Base-by-base conservation (phyloP, 2,888 invertebrate species). In the Stenolophus ochropezus region DNA sequence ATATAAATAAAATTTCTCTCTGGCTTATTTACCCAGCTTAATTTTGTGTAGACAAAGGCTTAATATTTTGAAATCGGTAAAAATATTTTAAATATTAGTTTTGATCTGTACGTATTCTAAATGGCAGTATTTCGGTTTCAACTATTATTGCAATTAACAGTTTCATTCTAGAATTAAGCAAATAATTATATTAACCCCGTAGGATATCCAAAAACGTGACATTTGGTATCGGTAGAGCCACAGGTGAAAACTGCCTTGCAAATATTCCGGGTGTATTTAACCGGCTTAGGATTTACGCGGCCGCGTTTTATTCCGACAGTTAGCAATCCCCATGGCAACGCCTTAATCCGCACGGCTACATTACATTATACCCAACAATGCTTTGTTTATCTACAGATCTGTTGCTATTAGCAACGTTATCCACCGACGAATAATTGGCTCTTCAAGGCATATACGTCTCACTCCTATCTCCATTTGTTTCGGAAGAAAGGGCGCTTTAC, bases 351-450 rank as follows among this genome's bases (percentile, higher is more conserved):
- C 21, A 11, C 3, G 21, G 56, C 20, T 11, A 56, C 23, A 21
- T 56, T 56, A 56, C 56, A 56, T 56, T 56, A 56, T 56, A 56
- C 21, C 21, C 20, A 56, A 56, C 56, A 56, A 56, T 56, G 56
- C 56, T 56, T 56, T 56, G 56, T 56, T 56, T 56, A 56, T 56
- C 56, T 56, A 21, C 56, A 56, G 56, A 56, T 56, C 56, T 0
- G 56, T 56, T 56, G 56, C 56, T 56, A 56, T 56, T 56, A 56
- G 21, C 56, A 56, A 56, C 56, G 56, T 56, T 56, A 56, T 56
- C 56, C 56, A 21, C 21, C 6, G 21, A 56, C 20, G 56, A 21
- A 56, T 56, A 56, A 69, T 69, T 27, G 69, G 69, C 42, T 69
- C 27, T 69, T 21, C 69, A 69, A 33, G 69, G n/a, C n/a, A 61